Evolutionary conservation across 2,113 vertebrate genomes (phyloP).

Genomic region (Puma concolor): DNA sequence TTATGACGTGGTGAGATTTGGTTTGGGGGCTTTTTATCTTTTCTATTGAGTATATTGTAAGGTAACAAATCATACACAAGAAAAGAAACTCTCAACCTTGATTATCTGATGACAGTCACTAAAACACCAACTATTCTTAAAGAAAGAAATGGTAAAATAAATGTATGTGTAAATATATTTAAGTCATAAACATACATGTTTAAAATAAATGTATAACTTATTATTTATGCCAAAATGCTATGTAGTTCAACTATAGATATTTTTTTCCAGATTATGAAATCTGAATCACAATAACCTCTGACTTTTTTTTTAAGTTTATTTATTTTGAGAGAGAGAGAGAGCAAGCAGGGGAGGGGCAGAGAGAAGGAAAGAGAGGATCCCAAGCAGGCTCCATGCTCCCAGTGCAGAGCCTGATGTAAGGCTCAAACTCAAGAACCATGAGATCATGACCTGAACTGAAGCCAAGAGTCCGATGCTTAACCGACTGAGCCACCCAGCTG

Average conservation of each 20-base stretch:
- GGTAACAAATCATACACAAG: neutral
- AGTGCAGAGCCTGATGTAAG: no score
- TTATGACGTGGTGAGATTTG: slow-evolving; percentile 8
- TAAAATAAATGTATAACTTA: neutral
- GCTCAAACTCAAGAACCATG: no score
- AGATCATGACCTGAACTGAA: no score
- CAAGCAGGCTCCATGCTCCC: no score
- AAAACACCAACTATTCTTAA: neutral
- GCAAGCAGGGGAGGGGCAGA: no score
- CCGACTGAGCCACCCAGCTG: no score
- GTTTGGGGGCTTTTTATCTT: neutral
- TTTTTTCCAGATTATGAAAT: neutral
- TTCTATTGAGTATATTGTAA: neutral
- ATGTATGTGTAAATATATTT: neutral
- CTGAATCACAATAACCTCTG: neutral
- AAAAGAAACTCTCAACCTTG: neutral
- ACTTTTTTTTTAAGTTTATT: neutral
- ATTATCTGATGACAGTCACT: neutral
- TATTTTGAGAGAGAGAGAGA: no score
- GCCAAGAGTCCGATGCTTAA: no score
- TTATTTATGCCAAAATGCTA: slow-evolving; percentile 10
- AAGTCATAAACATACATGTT: neutral
- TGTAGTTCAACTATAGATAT: neutral
- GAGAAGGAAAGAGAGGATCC: no score
- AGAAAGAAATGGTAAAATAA: neutral